Evolutionary conservation across 2,113 vertebrate species (phyloP).

Genomic region (Budorcas taxicolor): DNA sequence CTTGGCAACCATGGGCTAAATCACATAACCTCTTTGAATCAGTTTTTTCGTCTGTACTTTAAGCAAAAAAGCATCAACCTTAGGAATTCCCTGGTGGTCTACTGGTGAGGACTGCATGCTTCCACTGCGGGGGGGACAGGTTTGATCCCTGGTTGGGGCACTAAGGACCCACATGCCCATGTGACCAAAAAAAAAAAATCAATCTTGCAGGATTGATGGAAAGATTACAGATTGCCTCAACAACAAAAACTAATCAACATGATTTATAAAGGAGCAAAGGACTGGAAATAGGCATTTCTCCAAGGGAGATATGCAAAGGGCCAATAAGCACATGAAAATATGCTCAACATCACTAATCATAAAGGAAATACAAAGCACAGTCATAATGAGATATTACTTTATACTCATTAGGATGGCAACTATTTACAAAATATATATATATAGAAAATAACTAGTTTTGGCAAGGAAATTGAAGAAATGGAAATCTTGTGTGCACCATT

Average conservation of each 20-base stretch:
- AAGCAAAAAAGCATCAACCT: not conserved
- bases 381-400: not conserved
- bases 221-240: not conserved
- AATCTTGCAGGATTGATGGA: not conserved
- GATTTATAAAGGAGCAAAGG: not conserved
- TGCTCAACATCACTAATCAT: not conserved
- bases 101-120: not conserved
- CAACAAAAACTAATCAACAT: not conserved
- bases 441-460: not conserved
- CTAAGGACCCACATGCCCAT: not conserved
- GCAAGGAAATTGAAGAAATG: not conserved
- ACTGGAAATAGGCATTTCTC: not conserved
- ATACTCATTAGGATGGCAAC: not conserved
- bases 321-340: not conserved
- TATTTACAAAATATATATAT: not conserved
- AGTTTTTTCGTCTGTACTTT: not conserved
- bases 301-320: not conserved
- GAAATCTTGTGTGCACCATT: not conserved
- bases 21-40: not conserved
- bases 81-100: not conserved
- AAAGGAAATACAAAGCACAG: not conserved
- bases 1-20: not conserved
- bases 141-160: not conserved
- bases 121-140: not conserved
- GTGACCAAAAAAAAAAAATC: not conserved